A percentile compares a stretch with the other conserved stretches of the same genome.
Evolutionary conservation across 2,113 vertebrate genomes (phyloP).

Genomic region (Burhinus bistriatus): DNA sequence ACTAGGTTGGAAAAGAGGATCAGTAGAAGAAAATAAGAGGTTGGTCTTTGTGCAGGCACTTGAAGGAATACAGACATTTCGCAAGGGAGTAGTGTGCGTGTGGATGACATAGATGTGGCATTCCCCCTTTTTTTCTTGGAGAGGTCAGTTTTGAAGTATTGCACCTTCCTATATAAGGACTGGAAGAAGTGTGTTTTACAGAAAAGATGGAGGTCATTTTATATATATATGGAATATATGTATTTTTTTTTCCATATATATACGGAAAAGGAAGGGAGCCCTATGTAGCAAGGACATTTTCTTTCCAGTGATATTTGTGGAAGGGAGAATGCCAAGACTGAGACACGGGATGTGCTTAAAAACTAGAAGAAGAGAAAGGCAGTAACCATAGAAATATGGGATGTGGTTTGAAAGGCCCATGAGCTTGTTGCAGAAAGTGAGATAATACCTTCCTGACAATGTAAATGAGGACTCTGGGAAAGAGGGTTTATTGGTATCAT

Average conservation of each 20-base stretch:
- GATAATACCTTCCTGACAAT: not conserved
- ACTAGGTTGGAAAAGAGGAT: not conserved
- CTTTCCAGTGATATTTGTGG: not conserved
- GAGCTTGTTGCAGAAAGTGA: not conserved
- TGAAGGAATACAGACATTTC: not conserved
- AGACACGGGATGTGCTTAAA: not conserved
- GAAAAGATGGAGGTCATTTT: not conserved
- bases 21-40: not conserved
- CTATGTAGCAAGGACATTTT: not conserved
- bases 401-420: not conserved
- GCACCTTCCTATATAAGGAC: not conserved
- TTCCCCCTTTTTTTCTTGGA: not conserved
- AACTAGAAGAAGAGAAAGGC: not conserved
- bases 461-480: not conserved
- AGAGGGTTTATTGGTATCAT: not conserved
- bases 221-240: no score
- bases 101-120: not conserved
- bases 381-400: not conserved
- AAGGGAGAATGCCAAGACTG: not conserved
- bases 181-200: not conserved
- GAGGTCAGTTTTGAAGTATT: not conserved
- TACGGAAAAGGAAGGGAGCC: not conserved
- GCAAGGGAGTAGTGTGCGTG: fast-evolving
- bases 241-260: not conserved
- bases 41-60: not conserved